These are phyloP conservation scores for Cyclina sinensis DNA, from an alignment of 1,140 invertebrate genomes.

Conservation along the genomic window DNA sequence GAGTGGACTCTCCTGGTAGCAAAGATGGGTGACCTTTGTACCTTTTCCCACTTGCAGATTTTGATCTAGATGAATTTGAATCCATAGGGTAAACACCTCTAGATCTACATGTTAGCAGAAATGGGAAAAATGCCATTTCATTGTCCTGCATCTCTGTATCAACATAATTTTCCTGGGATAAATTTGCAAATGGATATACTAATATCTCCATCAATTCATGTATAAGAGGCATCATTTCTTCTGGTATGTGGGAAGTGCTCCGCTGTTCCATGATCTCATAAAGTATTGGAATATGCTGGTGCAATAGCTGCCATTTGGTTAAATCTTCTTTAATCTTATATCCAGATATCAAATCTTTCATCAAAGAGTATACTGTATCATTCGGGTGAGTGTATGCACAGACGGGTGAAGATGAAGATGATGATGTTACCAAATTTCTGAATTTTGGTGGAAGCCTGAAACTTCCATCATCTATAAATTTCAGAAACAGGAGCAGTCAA, in stretches of 20 bases:
- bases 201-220: conserved; percentile 9
- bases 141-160: not conserved
- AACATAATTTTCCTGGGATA: not conserved
- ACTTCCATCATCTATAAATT: too few species aligned
- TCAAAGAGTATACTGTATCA: not conserved
- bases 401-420: conserved; percentile 42
- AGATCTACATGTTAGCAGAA: not conserved
- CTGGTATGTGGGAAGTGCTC: not conserved
- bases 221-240: conserved; percentile 2
- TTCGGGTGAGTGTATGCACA: conserved; percentile 25
- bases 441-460: too few species aligned
- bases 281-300: conserved; percentile 29
- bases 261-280: conserved; percentile 27
- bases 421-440: too few species aligned
- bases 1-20: too few species aligned
- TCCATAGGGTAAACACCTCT: too few species aligned
- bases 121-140: conserved; percentile 58
- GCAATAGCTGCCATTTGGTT: conserved; percentile 10
- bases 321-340: conserved; percentile 26
- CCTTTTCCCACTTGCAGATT: not conserved
- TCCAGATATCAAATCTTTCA: not conserved
- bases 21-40: not conserved
- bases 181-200: conserved; percentile 38
- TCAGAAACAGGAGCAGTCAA: too few species aligned
- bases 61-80: not conserved